Evolutionary conservation across 1,140 invertebrate species (phyloP).

Genomic region (Harlomillsia oculata): DNA sequence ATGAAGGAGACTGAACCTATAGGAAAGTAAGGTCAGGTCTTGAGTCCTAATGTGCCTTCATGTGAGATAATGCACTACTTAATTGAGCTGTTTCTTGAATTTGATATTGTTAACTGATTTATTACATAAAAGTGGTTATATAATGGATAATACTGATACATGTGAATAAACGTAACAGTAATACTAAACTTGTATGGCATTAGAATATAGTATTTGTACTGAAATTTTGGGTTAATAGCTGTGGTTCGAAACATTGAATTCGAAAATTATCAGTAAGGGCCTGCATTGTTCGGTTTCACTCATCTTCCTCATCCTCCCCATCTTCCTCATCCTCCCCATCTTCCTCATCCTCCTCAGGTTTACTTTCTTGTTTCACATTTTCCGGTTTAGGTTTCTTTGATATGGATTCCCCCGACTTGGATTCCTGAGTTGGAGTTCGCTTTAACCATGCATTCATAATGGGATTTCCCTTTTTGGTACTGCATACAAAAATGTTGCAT

Average conservation of each 20-base stretch:
- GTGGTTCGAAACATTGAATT: no score
- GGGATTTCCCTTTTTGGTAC: neutral
- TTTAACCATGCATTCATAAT: slow-evolving; percentile 32
- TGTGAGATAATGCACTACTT: neutral
- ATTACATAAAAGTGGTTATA: slow-evolving; percentile 10
- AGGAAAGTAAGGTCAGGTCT: neutral
- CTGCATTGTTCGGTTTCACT: no score
- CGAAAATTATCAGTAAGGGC: no score
- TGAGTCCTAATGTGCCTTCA: neutral
- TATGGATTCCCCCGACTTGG: neutral
- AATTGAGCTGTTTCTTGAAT: no score
- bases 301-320: neutral
- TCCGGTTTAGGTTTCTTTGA: slow-evolving; percentile 13
- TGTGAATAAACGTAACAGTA: neutral
- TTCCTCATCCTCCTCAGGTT: slow-evolving; percentile 1
- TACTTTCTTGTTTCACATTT: neutral
- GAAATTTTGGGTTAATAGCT: no score
- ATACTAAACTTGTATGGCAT: neutral
- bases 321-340: neutral
- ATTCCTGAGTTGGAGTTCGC: neutral
- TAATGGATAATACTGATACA: slow-evolving; percentile 21
- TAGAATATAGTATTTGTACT: no score
- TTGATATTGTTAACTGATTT: no score
- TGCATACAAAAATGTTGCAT: no score
- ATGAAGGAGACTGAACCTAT: slow-evolving; percentile 55